These are phyloP conservation scores for Megalops atlanticus DNA, from an alignment of 2,113 vertebrate genomes.

Conservation along the genomic window DNA sequence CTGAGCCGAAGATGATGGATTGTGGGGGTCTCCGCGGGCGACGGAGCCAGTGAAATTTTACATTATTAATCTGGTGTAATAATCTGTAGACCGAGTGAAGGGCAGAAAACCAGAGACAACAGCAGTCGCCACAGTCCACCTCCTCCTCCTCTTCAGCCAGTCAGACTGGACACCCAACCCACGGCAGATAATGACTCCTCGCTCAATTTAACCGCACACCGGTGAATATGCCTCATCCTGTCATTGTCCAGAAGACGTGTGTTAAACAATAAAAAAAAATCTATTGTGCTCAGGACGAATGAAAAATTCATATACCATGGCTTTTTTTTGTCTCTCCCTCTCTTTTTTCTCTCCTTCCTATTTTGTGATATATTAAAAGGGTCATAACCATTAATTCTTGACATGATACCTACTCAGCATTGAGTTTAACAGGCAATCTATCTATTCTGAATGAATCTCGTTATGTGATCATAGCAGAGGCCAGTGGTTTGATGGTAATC, in stretches of 20 bases:
- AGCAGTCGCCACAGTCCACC: too few species aligned
- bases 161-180: too few species aligned
- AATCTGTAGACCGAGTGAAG: constrained; percentile 81
- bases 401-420: constrained; percentile 94
- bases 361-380: constrained; percentile 99
- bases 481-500: constrained; percentile 84
- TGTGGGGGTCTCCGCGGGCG: constrained; percentile 70
- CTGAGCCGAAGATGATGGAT: constrained; percentile 80
- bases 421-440: constrained; percentile 99
- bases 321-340: constrained; percentile 60
- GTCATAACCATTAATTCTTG: constrained; percentile 99
- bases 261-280: constrained; percentile 64
- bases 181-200: too few species aligned
- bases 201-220: constrained; percentile 87
- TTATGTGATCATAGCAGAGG: constrained; percentile 93
- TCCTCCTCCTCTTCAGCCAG: too few species aligned
- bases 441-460: constrained; percentile 99
- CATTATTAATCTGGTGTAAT: constrained; percentile 94
- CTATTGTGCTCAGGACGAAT: constrained; percentile 86
- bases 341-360: constrained; percentile 61
- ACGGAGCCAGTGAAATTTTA: constrained; percentile 85
- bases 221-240: constrained; percentile 87
- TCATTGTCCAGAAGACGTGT: constrained; percentile 88
- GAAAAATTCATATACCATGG: constrained; percentile 97
- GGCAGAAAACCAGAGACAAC: constrained; percentile 82